Evolutionary conservation across 2,113 vertebrate genomes (phyloP).

Genomic region (Cinclus cinclus): DNA sequence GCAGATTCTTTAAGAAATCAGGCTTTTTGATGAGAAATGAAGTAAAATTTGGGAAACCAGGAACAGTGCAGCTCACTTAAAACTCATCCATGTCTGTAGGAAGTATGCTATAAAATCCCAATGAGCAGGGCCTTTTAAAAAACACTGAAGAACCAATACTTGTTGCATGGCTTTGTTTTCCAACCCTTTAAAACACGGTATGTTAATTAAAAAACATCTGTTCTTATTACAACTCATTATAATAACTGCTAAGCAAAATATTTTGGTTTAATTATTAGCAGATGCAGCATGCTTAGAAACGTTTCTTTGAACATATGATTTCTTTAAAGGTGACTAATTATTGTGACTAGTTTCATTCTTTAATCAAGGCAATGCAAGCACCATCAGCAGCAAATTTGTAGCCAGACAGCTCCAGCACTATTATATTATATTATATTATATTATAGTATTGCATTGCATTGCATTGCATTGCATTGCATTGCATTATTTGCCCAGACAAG

Average conservation of each 20-base stretch:
- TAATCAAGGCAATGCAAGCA: not conserved
- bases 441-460: not conserved
- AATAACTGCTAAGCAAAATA: not conserved
- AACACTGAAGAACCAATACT: not conserved
- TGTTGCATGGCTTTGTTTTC: not conserved
- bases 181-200: not conserved
- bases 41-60: not conserved
- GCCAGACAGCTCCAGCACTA: not conserved
- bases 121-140: not conserved
- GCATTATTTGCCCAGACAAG: not conserved
- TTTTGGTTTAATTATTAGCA: not conserved
- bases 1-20: not conserved
- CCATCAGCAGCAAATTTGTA: not conserved
- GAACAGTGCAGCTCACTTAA: not conserved
- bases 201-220: constrained; percentile 16
- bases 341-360: not conserved
- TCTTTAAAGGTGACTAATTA: not conserved
- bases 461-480: not conserved
- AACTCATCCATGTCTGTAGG: not conserved
- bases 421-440: not conserved
- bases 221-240: not conserved
- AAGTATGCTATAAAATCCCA: not conserved
- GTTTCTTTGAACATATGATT: not conserved
- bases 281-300: not conserved
- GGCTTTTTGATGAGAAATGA: not conserved